Evolutionary conservation across 1,140 invertebrate species (phyloP).

Genomic region (Aphis gossypii): DNA sequence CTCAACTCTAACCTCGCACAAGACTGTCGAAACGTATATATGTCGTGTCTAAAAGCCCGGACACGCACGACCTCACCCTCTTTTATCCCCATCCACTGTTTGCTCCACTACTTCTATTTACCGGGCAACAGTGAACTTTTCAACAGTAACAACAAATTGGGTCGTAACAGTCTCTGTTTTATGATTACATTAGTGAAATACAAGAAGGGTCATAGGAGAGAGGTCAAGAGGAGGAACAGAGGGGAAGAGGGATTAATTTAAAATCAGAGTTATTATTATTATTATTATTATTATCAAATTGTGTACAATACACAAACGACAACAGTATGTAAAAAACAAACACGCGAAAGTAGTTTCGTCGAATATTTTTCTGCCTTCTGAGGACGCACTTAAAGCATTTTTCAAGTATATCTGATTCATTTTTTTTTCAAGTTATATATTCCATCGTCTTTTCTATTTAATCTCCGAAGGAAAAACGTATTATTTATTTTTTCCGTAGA

Average conservation of each 20-base stretch:
- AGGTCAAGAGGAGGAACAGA: conserved; percentile 16
- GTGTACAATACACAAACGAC: conserved; percentile 31
- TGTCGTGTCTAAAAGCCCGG: conserved; percentile 51
- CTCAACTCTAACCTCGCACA: conserved; percentile 32
- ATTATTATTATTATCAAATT: conserved; percentile 35
- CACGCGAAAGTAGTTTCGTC: conserved; percentile 23
- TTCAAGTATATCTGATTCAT: conserved; percentile 48
- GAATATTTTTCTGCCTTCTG: conserved; percentile 1
- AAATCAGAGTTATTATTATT: conserved; percentile 44
- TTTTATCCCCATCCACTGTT: background rate
- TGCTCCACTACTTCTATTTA: background rate
- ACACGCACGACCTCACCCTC: conserved; percentile 42
- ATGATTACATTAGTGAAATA: conserved; percentile 49
- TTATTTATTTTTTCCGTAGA: conserved; percentile 47
- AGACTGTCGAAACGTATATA: conserved; percentile 45
- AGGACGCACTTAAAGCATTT: conserved; percentile 43
- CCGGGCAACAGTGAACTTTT: conserved; percentile 49
- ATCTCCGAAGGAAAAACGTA: conserved; percentile 46
- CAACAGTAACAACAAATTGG: conserved; percentile 44
- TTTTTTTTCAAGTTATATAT: conserved; percentile 44
- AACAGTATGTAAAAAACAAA: conserved; percentile 45
- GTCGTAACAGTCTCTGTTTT: conserved; percentile 52
- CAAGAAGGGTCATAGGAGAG: conserved; percentile 5
- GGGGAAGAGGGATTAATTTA: conserved; percentile 27
- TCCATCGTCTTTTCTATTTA: conserved; percentile 52